Base-by-base conservation (phyloP, 2,113 vertebrate genomes). In the Malaclemys terrapin region DNA sequence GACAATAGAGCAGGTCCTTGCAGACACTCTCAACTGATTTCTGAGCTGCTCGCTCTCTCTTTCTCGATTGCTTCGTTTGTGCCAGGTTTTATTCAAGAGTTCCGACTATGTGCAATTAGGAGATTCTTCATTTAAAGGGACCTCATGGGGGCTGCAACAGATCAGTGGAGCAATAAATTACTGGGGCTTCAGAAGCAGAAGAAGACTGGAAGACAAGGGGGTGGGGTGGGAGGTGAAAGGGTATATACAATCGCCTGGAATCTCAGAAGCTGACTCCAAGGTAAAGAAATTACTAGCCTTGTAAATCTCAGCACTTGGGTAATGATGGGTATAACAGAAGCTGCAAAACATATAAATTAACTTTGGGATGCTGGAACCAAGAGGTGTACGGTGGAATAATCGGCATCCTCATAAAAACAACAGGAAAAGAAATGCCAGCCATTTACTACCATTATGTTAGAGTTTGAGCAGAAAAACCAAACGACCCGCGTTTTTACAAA, bases 1-100 rank as follows among this genome's bases (percentile, higher is more conserved):
- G 94, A 97, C 97, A 94, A 96, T 90, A 52, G 82, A 89, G 79
- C 87, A 52, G 24, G 80, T 78, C 89, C 72, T 91, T 82, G 81
- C 89, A 96, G 84, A 90, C 85, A 84, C 88, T 79, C 82, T 80
- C 84, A 90, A 72, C 29, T 85, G 72, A 65, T 95, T 84, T 88
- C 91, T 87, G 87, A 49, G 80, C 80, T 20, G 42, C 42, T 45
- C 57, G 29, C 87, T 84, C 49, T 7, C 19, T 47, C 85, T 80
- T 90, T 80, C 85, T 95, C 53, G 85, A 89, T 65, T 80, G 81
- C 91, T 90, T 93, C 89, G 87, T 86, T 89, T 92, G 69, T 92
- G 88, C 87, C 90, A 87, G 84, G 92, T 93, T 96, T 93, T 93
- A 94, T 90, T 97, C 95, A 97, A 85, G 45, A 85, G 89, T 94